Evolutionary conservation across 1,140 invertebrate species (phyloP), one percentile per base, ranked within the genome.

Genomic region (Drosophila nannoptera): DNA sequence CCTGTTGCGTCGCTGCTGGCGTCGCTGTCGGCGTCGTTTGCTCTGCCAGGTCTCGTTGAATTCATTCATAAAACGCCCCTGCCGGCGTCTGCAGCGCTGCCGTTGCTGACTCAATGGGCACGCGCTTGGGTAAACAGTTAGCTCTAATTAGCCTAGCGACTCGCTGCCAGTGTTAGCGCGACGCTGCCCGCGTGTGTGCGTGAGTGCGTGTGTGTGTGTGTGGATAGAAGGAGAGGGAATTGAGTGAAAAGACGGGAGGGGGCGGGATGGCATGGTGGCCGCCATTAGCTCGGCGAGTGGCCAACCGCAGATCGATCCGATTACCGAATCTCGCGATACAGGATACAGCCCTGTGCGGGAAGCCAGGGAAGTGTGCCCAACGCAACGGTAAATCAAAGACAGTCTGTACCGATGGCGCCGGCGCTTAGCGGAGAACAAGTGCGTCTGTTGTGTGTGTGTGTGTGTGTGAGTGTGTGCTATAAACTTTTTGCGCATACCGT

Each of bases 231-330:
- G 22, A 22, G 22, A 22, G 22, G 22, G 22, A 22, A 22, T 22
- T 22, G 22, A 22, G 22, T 22, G 22, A 22, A 22, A 22, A 22
- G 22, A 22, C 22, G 22, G 3, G 22, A 3, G 22, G 22, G 22
- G 22, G 22, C 1, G 22, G 22, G 22, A 22, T 22, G 22, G 22
- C 22, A 22, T 22, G 22, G 22, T 22, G 22, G 22, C 22, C 52
- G 77, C 72, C 68, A 68, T 71, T 80, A 73, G 64, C 77, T 82
- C 73, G 77, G 69, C 73, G 56, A 66, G 12, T n/a, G 11, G 16
- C 48, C 69, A 71, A 76, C 67, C 74, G 56, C 70, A 73, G 43
- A 14, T 32, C 40, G 55, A 65, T 63, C 54, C 59, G 38, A 22
- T 50, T 69, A 64, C 71, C 55, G 9, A 69, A 55, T 36, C 35